Evolutionary conservation across 2,888 invertebrate genomes (phyloP).

Genomic region (Drosophila yooni): DNA sequence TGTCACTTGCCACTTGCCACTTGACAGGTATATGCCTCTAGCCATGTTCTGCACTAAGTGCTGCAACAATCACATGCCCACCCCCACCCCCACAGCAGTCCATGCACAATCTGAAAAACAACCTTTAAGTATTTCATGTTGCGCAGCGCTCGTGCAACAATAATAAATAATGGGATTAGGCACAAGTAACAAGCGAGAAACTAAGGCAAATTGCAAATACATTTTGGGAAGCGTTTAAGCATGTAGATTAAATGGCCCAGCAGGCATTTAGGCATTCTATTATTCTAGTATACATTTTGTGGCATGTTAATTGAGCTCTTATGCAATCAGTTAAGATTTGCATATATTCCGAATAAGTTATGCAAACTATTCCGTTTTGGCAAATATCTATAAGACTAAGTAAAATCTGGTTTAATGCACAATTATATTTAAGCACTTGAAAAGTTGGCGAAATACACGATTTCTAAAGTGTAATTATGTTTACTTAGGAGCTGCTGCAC

Average conservation of each 20-base stretch:
- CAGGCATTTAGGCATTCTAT: background rate
- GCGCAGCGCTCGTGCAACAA: conserved; percentile 3
- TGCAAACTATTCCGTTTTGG: background rate
- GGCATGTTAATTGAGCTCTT: background rate
- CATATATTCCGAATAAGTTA: too few species aligned
- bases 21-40: conserved; percentile 42
- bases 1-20: conserved; percentile 30
- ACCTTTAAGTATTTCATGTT: conserved; percentile 20
- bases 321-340: background rate
- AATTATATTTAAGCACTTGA: background rate
- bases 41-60: conserved; percentile 28
- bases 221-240: conserved; percentile 1
- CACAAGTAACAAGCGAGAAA: background rate
- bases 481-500: conserved; percentile 6
- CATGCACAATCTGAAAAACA: conserved; percentile 35
- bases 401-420: background rate
- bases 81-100: background rate
- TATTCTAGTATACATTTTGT: background rate
- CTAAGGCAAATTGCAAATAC: conserved; percentile 6
- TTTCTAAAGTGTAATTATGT: background rate
- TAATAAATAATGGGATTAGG: conserved; percentile 20
- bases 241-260: background rate
- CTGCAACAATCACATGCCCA: conserved; percentile 2
- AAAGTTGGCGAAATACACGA: background rate
- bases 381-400: background rate